A percentile compares a stretch with the other conserved stretches of the same genome.
Evolutionary conservation across 2,797 vertebrate genomes (phyloP).

Genomic region (Telmatherina bonti): DNA sequence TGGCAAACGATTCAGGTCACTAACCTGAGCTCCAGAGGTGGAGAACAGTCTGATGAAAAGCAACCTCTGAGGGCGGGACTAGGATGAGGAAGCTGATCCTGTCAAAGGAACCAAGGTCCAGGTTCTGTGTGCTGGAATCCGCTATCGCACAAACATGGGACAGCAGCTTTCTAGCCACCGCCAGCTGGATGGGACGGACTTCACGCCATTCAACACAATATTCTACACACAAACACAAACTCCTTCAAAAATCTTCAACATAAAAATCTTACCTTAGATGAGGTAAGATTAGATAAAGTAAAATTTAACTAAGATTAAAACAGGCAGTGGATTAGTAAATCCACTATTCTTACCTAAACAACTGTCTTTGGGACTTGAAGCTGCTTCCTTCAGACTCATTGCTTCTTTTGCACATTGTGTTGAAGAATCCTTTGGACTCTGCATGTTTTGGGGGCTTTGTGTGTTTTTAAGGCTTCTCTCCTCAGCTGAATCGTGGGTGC

Average conservation of each 20-base stretch:
- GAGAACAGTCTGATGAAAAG: slow-evolving; percentile 93
- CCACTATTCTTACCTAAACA: slow-evolving; percentile 83
- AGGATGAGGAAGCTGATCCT: slow-evolving; percentile 97
- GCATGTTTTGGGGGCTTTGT: slow-evolving; percentile 50
- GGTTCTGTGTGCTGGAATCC: slow-evolving; percentile 97
- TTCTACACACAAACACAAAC: slow-evolving; percentile 78
- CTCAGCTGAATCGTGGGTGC: slow-evolving; percentile 76
- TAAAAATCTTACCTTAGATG: neutral
- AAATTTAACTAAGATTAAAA: neutral
- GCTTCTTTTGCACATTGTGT: slow-evolving; percentile 58
- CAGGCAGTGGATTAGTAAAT: neutral
- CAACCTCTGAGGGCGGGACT: slow-evolving; percentile 95
- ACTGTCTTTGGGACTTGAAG: slow-evolving; percentile 60
- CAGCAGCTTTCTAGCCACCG: slow-evolving; percentile 95
- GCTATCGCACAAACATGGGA: slow-evolving; percentile 98
- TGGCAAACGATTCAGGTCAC: slow-evolving; percentile 11
- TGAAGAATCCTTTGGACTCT: slow-evolving; percentile 46
- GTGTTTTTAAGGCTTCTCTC: slow-evolving; percentile 80
- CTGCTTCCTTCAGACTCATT: slow-evolving; percentile 47
- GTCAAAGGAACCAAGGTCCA: slow-evolving; percentile 97
- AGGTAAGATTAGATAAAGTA: neutral
- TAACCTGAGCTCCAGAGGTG: slow-evolving; percentile 95
- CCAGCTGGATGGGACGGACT: slow-evolving; percentile 93
- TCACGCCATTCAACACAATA: slow-evolving; percentile 85
- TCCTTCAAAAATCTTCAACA: neutral